Evolutionary conservation across 2,797 vertebrate species (phyloP), one percentile per base, ranked within the genome.

Genomic region (Balearica regulorum): DNA sequence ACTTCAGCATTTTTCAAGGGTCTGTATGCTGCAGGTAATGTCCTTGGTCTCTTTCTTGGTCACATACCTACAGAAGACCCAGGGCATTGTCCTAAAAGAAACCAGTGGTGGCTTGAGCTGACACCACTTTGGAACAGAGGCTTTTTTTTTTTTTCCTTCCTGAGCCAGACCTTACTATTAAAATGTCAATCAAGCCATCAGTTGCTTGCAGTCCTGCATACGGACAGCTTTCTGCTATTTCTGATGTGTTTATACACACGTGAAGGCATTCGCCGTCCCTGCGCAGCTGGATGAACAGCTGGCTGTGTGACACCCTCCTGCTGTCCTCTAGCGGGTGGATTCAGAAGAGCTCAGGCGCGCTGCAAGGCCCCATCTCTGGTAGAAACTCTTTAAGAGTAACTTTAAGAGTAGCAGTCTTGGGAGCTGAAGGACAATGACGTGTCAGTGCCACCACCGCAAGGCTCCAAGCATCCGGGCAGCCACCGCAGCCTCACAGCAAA

Each of bases 211-310:
- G 33, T 19, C 5, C 1, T 3, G 25, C 3, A 7, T 35, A 4
- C 9, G 35, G 61, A 15, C 28, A 16, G 1, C 25, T 69, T 51
- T 49, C 39, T 39, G 31, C 54, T 48, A 0, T 3, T 57, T 61
- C 10, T 3, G 14, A 3, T 7, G 49, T 6, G 10, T 16, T 72
- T 6, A 0, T 3, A 5, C 0, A 1, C 8, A 1, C 2, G 3
- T 1, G 70, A 37, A 10, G 1, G 25, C 41, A 0, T 1, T 16
- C 0, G 2, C 64, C 3, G 2, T 5, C 80, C 17, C 17, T 0
- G 24, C 1, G 1, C 3, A n/a, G 44, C 77, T 41, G 43, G 14
- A 11, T 5, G 4, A 39, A 35, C 58, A 4, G n/a, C 64, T 11
- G 87, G 31, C 72, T 5, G 0, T 0, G 7, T 15, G 61, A 54